A percentile compares a stretch with the other conserved stretches of the same genome.
Evolutionary conservation across 2,113 vertebrate genomes (phyloP).

Genomic region (Plecturocebus donacophilus): DNA sequence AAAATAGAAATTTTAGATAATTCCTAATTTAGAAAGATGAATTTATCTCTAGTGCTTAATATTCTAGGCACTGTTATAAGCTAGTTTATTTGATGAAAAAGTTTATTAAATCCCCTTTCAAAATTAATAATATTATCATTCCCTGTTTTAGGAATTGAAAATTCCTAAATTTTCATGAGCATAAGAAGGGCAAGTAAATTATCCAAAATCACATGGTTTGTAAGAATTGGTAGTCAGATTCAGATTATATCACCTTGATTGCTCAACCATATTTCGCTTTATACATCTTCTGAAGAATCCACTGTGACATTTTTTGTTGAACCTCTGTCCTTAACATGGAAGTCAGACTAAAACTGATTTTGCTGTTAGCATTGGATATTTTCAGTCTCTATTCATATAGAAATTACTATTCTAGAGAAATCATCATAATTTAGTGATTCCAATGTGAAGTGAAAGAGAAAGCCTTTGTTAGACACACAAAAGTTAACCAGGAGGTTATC

Average conservation of each 20-base stretch:
- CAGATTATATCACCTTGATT: not conserved
- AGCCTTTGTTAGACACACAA: constrained; percentile 55
- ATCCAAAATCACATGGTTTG: not conserved
- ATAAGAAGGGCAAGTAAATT: not conserved
- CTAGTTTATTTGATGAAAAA: not conserved
- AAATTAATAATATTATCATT: not conserved
- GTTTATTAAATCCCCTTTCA: constrained; percentile 8
- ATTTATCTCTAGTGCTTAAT: not conserved
- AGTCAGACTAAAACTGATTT: constrained; percentile 50
- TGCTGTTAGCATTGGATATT: constrained; percentile 51
- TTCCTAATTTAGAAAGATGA: not conserved
- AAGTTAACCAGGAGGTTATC: constrained; percentile 67
- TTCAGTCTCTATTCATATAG: constrained; percentile 33
- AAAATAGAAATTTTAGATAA: not conserved
- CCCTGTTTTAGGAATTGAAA: constrained; percentile 17
- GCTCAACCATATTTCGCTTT: not conserved
- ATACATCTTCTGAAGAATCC: not conserved
- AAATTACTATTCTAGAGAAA: constrained; percentile 49
- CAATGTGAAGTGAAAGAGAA: constrained; percentile 26
- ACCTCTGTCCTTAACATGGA: constrained; percentile 28
- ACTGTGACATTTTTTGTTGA: not conserved
- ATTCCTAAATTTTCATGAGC: not conserved
- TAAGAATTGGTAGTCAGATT: not conserved
- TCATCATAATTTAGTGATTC: constrained; percentile 49
- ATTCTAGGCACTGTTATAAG: not conserved